These are phyloP conservation scores for Dicentrarchus labrax DNA, from an alignment of 2,113 vertebrate genomes.

Conservation along the genomic window DNA sequence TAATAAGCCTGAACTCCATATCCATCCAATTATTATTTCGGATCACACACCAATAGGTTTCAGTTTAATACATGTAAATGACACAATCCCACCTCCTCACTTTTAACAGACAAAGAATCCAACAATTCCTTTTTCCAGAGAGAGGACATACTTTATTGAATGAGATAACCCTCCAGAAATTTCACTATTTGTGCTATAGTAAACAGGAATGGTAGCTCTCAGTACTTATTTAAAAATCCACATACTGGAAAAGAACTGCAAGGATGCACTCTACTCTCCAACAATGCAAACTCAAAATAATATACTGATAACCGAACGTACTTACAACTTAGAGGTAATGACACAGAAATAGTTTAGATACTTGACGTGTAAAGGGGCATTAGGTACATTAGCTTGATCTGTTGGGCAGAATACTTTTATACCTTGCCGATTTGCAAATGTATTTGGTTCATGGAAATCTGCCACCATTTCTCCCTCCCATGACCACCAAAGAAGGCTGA, in stretches of 20 bases:
- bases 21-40: neutral
- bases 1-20: neutral
- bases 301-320: too few species aligned
- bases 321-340: neutral
- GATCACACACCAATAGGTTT: neutral
- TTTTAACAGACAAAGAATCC: neutral
- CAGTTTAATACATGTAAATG: neutral
- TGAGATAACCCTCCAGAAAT: neutral
- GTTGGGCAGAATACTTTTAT: too few species aligned
- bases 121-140: neutral
- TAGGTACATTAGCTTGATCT: too few species aligned
- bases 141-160: slow-evolving; percentile 3
- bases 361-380: neutral
- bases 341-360: neutral
- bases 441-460: neutral
- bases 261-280: neutral
- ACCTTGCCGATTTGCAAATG: too few species aligned
- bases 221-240: slow-evolving; percentile 11
- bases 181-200: neutral
- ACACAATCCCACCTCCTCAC: neutral
- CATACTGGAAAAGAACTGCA: neutral
- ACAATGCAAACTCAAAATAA: neutral
- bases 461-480: neutral
- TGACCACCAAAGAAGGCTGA: neutral
- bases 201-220: neutral